phyloP scores from a whole-genome alignment of 1,140 invertebrate genomes.

The Monochamus saltuarius region DNA sequence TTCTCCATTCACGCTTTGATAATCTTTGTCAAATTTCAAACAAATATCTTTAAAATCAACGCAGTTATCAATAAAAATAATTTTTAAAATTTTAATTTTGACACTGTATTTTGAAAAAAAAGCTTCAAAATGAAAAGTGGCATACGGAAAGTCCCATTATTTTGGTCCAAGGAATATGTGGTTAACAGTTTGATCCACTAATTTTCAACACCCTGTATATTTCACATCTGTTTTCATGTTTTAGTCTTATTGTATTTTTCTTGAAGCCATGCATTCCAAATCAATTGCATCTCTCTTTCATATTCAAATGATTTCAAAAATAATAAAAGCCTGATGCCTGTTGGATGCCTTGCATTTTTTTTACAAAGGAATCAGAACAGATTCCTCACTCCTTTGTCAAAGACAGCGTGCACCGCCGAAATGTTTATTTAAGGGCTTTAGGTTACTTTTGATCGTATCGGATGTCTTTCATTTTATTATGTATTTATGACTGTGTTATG shows the following conservation, averaged over 20 bases:
- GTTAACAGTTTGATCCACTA: too few species aligned
- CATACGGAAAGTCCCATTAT: too few species aligned
- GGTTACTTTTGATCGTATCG: slow-evolving; percentile 17
- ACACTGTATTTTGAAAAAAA: too few species aligned
- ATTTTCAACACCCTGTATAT: neutral
- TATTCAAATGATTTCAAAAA: slow-evolving; percentile 7
- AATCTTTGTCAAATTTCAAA: too few species aligned
- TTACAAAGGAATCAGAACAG: slow-evolving; percentile 2
- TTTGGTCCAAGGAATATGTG: too few species aligned
- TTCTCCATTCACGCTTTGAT: too few species aligned
- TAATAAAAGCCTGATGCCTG: neutral
- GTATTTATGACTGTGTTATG: neutral
- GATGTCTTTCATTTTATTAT: slow-evolving; percentile 4
- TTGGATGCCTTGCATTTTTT: neutral
- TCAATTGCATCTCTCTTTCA: slow-evolving; percentile 4
- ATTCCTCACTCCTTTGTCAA: neutral
- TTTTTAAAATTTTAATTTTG: too few species aligned
- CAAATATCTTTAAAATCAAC: too few species aligned
- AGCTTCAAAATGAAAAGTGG: too few species aligned
- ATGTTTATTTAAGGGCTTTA: slow-evolving; percentile 9
- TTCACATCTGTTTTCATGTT: neutral
- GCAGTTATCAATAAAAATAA: too few species aligned
- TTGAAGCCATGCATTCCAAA: neutral
- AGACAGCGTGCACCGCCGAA: neutral
- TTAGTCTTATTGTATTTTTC: too few species aligned